A percentile compares a stretch with the other conserved stretches of the same genome.
These are phyloP conservation scores for Tricholauxania praeusta DNA, from an alignment of 2,888 invertebrate species.

Conservation along the genomic window DNA sequence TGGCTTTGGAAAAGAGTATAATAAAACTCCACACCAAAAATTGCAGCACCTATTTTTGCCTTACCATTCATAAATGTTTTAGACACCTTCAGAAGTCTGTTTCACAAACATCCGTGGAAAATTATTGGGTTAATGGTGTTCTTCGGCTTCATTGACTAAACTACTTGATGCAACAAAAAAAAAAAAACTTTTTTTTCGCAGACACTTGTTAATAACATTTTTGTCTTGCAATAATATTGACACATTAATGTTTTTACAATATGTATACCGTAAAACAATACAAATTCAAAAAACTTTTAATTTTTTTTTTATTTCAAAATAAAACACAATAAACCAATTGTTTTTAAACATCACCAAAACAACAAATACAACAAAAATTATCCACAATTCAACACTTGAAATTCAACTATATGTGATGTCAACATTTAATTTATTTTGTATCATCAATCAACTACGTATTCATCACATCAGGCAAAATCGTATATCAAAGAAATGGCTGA, in stretches of 20 bases:
- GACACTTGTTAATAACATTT: slow-evolving; percentile 40
- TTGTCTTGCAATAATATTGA: slow-evolving; percentile 4
- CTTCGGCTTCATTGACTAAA: too few species aligned
- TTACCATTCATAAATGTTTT: too few species aligned
- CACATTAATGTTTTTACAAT: not conserved
- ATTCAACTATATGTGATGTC: slow-evolving; percentile 22
- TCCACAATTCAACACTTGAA: slow-evolving; percentile 29
- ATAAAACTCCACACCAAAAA: too few species aligned
- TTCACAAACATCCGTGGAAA: too few species aligned
- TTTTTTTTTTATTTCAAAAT: not conserved
- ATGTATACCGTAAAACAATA: too few species aligned
- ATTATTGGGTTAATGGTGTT: too few species aligned
- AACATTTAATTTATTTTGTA: not conserved
- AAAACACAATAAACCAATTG: slow-evolving; percentile 7
- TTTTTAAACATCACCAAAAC: slow-evolving; percentile 38
- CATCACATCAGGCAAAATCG: slow-evolving; percentile 56
- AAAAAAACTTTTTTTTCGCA: slow-evolving; percentile 20
- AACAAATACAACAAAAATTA: slow-evolving; percentile 39
- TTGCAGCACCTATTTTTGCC: too few species aligned
- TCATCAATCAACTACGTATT: slow-evolving; percentile 7
- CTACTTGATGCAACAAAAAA: not conserved
- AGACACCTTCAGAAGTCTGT: too few species aligned
- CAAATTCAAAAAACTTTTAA: slow-evolving; percentile 9
- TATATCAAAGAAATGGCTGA: slow-evolving; percentile 67
- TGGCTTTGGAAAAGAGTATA: too few species aligned